Percentiles rank a stretch among this genome's conserved stretches.
These are phyloP conservation scores for Deroplatys truncata DNA, from an alignment of 2,888 invertebrate genomes.

Conservation along the genomic window DNA sequence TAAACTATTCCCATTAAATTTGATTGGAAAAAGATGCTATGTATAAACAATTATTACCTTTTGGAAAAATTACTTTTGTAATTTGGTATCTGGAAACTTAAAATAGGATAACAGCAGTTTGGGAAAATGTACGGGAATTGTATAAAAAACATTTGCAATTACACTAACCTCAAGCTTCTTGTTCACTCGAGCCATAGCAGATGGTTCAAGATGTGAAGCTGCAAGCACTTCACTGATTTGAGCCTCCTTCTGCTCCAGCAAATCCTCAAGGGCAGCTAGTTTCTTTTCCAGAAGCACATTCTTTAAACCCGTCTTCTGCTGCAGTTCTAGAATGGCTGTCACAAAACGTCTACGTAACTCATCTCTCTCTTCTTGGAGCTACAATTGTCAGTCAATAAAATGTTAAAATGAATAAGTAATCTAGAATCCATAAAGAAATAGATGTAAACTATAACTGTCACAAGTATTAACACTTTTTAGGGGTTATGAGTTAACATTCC, in stretches of 20 bases:
- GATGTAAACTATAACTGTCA: too few relatives aligned
- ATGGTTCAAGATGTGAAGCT: conserved; percentile 53
- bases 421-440: too few relatives aligned
- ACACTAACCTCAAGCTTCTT: conserved; percentile 53
- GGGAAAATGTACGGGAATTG: too few relatives aligned
- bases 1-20: too few relatives aligned
- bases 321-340: conserved; percentile 78
- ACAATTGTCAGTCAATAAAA: conserved; percentile 12
- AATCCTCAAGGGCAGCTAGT: conserved; percentile 58
- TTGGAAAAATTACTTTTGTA: too few relatives aligned
- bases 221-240: conserved; percentile 63
- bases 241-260: conserved; percentile 65
- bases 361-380: conserved; percentile 68
- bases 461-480: too few relatives aligned
- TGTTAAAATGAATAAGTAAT: not conserved
- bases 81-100: too few relatives aligned
- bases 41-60: too few relatives aligned
- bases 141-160: too few relatives aligned
- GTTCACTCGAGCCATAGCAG: conserved; percentile 50
- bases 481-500: too few relatives aligned
- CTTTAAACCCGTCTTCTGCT: conserved; percentile 79
- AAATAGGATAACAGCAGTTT: too few relatives aligned
- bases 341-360: conserved; percentile 75
- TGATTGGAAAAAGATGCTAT: too few relatives aligned
- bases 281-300: conserved; percentile 77